Evolutionary conservation across 2,797 vertebrate genomes (phyloP), one percentile per base, ranked within the genome.

Genomic region (Siniperca undulata): DNA sequence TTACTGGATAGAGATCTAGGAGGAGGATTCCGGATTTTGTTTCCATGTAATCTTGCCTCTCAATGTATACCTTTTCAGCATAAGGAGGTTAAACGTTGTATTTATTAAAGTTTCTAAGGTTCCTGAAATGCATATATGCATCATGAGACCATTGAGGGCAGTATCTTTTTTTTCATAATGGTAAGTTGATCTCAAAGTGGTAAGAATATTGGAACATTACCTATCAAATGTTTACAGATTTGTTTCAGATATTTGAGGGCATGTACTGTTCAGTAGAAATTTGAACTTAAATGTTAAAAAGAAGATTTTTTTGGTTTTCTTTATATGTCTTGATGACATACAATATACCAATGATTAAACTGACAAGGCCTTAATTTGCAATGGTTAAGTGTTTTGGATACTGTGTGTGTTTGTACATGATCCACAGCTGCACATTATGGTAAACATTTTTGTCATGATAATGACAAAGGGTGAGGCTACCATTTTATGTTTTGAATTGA

Each of bases 271-370:
- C 20, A 65, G 44, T 55, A 83, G n/a, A 86, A 76, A 78, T 75
- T 64, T 77, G 64, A 84, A 71, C 36, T 78, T 38, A 85, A 80
- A 82, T 58, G 36, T 27, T 4, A 16, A 74, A 61, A 30, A 46
- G n/a, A n/a, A n/a, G n/a, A n/a, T 76, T 22, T 79, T 79, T 11
- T 5, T 36, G 36, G 3, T 82, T 86, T 81, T 74, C 14, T 56
- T 74, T 65, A 70, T 65, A 70, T 86, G 82, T 84, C 81, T 74
- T 68, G 36, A 84, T 70, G 75, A 85, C 78, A 50, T 78, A 70
- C 36, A 59, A n/a, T 75, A 91, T 86, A 94, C 92, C 88, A 93
- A 89, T 93, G 88, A 92, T 85, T 81, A 76, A 88, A 92, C 78
- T 85, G 61, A 90, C 79, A 90, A 72, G 42, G 92, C 90, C 90